phyloP scores from a whole-genome alignment of 1,140 invertebrate genomes.

The Trypoxylus dichotomus region DNA sequence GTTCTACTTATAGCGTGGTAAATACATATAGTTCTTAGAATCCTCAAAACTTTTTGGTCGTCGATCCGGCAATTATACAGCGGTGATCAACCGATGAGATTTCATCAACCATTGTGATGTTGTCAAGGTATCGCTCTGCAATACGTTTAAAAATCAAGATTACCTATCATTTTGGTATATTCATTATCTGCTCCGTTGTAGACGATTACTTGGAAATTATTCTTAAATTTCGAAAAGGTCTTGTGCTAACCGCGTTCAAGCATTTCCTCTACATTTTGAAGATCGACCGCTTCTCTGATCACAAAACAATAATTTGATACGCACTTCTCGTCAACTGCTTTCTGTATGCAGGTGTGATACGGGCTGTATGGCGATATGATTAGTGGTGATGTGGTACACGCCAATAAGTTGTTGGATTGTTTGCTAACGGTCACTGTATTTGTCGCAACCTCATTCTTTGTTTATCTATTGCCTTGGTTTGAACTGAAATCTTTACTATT shows the following conservation, averaged over 20 bases:
- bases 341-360: conserved; percentile 52
- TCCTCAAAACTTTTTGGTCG: no score
- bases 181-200: conserved; percentile 92
- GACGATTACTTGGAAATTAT: conserved; percentile 86
- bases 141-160: no score
- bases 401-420: conserved; percentile 85
- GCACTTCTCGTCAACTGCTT: conserved; percentile 87
- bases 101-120: no score
- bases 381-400: conserved; percentile 79
- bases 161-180: no score
- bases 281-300: conserved; percentile 80
- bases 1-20: no score
- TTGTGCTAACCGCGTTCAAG: conserved; percentile 79
- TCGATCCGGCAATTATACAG: no score
- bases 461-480: neutral
- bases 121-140: no score
- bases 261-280: conserved; percentile 85
- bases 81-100: no score
- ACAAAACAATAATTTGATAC: conserved; percentile 84
- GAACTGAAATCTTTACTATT: conserved; percentile 1
- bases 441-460: neutral
- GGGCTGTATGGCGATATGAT: conserved; percentile 76
- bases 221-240: conserved; percentile 77
- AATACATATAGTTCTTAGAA: no score
- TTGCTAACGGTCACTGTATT: conserved; percentile 58